These are phyloP conservation scores for Peromyscus melanophrys DNA, from an alignment of 2,797 vertebrate species.

Conservation along the genomic window DNA sequence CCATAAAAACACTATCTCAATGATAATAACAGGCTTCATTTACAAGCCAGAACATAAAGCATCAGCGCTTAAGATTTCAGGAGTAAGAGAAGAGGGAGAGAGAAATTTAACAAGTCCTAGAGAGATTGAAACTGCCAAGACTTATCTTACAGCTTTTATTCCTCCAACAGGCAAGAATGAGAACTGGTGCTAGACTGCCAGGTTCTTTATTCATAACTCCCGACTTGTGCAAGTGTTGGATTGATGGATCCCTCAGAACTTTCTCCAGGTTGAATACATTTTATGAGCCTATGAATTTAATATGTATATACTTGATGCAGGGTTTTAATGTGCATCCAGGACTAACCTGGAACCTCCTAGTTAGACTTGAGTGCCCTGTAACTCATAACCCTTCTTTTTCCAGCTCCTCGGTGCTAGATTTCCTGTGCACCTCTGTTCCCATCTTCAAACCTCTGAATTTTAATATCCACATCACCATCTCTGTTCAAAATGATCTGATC, in stretches of 20 bases:
- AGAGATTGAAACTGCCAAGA: slow-evolving; percentile 87
- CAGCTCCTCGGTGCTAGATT: not conserved
- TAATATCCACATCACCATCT: not conserved
- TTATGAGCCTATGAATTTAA: not conserved
- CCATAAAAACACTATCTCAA: slow-evolving; percentile 91
- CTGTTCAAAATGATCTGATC: not conserved
- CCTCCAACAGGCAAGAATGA: slow-evolving; percentile 82
- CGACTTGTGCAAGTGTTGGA: slow-evolving; percentile 74
- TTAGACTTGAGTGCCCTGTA: not conserved
- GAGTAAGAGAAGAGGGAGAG: slow-evolving; percentile 85
- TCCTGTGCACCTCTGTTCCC: not conserved
- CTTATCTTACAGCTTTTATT: slow-evolving; percentile 86
- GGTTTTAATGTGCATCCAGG: not conserved
- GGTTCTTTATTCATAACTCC: slow-evolving; percentile 86
- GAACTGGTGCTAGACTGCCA: slow-evolving; percentile 81
- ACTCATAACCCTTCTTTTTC: not conserved
- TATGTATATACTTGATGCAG: not conserved
- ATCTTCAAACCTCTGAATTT: slow-evolving; percentile 17
- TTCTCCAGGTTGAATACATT: slow-evolving; percentile 73
- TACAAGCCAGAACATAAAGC: slow-evolving; percentile 90
- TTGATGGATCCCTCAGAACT: slow-evolving; percentile 83
- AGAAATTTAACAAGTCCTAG: slow-evolving; percentile 88
- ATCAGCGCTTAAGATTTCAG: slow-evolving; percentile 88
- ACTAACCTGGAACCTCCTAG: not conserved
- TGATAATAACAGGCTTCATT: slow-evolving; percentile 92